Base-by-base conservation (phyloP, 2,113 vertebrate species). In the Malurus elegans region DNA sequence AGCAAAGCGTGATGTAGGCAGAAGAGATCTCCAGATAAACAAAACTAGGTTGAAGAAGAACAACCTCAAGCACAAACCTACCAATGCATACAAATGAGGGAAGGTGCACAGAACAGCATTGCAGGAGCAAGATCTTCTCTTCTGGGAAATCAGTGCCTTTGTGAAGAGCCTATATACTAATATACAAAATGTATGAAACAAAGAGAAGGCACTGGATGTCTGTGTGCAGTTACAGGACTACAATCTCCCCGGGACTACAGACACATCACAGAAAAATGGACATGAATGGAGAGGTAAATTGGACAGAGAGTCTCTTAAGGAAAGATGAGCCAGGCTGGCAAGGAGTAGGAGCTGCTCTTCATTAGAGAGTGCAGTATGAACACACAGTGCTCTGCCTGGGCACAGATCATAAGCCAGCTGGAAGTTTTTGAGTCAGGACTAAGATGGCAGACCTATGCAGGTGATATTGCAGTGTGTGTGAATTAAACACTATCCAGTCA, bases 401-500 rank as follows among this genome's bases (percentile, higher is more conserved):
- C 23, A 70, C 10, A 42, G n/a, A 61, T 5, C 10, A 79, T 17
- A 9, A 91, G 29, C 17, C 42, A 61, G 36, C 12, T 18, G 2
- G 13, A 82, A 62, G 21, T n/a, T 48, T 13, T 8, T 14, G 9
- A 76, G 18, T 48, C 18, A 40, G 31, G 44, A 66, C 40, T 8
- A 14, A 50, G 56, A 69, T 2, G 10, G 32, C 23, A 85, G 29
- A 78, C 6, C 34, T 25, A 45, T 0, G 1, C 0, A 0, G 6
- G 23, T 19, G 19, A 73, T 1, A 1, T 0, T 47, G 70, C 50
- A 73, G 29, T 31, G 18, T 5, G 16, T 60, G 13, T 34, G 19
- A 24, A n/a, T 23, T 31, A 54, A 19, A 50, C 25, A 13, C 32
- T 34, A 24, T 17, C 29, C 54, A 13, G 82, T 6, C 18, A 47